Evolutionary conservation across 2,797 vertebrate species (phyloP).

Genomic region (Sebastes taczanowskii): DNA sequence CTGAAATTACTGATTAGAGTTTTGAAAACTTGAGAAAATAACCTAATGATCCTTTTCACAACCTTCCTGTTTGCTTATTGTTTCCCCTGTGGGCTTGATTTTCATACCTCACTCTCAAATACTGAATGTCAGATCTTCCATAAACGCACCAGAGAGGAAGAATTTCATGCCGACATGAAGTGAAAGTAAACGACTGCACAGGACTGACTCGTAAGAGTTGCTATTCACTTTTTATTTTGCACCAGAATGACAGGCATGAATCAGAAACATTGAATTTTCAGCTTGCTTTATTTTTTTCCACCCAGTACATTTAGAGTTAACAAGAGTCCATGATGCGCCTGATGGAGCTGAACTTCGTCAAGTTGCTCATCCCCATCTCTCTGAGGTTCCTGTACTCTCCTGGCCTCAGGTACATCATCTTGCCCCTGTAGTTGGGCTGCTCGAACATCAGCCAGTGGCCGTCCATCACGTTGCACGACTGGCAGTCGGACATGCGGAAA

Average conservation of each 20-base stretch:
- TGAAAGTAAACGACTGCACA: not conserved
- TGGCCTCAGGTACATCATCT: slow-evolving; percentile 72
- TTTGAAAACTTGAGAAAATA: not conserved
- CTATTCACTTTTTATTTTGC: not conserved
- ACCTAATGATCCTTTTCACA: not conserved
- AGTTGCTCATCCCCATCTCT: slow-evolving; percentile 53
- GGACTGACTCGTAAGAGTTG: not conserved
- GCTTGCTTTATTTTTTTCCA: slow-evolving; percentile 47
- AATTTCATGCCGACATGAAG: not conserved
- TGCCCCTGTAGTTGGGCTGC: slow-evolving; percentile 66
- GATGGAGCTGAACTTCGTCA: slow-evolving; percentile 64
- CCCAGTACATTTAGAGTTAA: slow-evolving; percentile 31
- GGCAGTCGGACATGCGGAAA: slow-evolving; percentile 67
- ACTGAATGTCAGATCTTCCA: not conserved
- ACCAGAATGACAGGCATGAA: not conserved
- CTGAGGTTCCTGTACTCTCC: slow-evolving; percentile 72
- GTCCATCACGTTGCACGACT: slow-evolving; percentile 73
- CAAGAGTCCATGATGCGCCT: slow-evolving; percentile 65
- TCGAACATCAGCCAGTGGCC: slow-evolving; percentile 78
- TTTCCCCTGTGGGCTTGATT: not conserved
- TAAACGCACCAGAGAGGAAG: not conserved
- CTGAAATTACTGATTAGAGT: not conserved
- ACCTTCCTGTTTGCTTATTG: not conserved
- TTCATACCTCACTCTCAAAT: not conserved
- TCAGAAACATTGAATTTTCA: not conserved